Percentiles rank a stretch among this genome's conserved stretches.
Evolutionary conservation across 2,797 vertebrate species (phyloP).

Genomic region (Chelon auratus): DNA sequence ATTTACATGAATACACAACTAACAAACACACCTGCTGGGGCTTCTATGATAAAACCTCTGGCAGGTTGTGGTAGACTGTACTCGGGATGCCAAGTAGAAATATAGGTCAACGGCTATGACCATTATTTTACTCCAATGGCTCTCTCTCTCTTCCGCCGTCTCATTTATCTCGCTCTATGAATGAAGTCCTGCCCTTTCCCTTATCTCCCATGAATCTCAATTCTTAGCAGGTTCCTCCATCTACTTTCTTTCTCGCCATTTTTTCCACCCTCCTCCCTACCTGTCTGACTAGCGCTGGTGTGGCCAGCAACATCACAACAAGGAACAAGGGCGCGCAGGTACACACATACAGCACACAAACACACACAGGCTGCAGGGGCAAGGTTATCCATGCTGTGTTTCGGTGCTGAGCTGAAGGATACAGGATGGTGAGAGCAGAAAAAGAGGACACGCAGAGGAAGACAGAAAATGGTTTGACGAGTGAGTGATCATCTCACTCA

Average conservation of each 20-base stretch:
- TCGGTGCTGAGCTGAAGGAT: constrained; percentile 37
- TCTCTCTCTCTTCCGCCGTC: neutral
- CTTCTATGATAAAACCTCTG: constrained; percentile 32
- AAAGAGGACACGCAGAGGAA: constrained; percentile 46
- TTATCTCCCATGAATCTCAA: constrained; percentile 21
- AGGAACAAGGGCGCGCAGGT: constrained; percentile 62
- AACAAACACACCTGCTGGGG: constrained; percentile 39
- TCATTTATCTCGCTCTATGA: constrained; percentile 26
- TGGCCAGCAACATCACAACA: constrained; percentile 52
- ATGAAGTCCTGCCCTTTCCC: constrained; percentile 10
- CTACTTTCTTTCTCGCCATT: neutral
- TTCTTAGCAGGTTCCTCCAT: neutral
- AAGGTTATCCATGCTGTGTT: constrained; percentile 68
- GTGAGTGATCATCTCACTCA: constrained; percentile 13
- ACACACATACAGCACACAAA: constrained; percentile 15
- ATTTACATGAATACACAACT: neutral
- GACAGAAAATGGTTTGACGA: constrained; percentile 38
- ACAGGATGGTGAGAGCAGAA: constrained; percentile 18
- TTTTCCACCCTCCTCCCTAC: constrained; percentile 35
- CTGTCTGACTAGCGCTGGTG: constrained; percentile 48
- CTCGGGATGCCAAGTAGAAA: constrained; percentile 35
- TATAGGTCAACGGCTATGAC: constrained; percentile 35
- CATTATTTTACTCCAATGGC: constrained; percentile 27
- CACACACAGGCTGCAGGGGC: constrained; percentile 39
- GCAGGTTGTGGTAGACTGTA: constrained; percentile 32